A percentile compares a stretch with the other conserved stretches of the same genome.
Conservation (phyloP, 1,140 invertebrate species). For the Acromyrmex heyeri region DNA sequence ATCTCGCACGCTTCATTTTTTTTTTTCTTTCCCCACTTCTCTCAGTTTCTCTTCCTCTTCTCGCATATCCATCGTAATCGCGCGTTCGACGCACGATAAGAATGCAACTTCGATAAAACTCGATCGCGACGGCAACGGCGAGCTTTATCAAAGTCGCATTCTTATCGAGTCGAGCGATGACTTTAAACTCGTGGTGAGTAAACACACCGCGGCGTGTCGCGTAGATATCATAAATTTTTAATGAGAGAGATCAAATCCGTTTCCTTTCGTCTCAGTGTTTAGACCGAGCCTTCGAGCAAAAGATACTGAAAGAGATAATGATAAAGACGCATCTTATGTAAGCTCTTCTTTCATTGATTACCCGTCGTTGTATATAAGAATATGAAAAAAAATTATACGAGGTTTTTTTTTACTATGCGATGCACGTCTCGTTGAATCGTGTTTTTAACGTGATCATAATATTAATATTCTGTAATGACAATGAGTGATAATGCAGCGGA, state of each 20-base stretch:
- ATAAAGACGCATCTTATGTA: neutral
- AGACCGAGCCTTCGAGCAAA: neutral
- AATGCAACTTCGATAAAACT: constrained; percentile 16
- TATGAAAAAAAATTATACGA: neutral
- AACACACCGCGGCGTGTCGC: constrained; percentile 7
- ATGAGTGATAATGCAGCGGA: neutral
- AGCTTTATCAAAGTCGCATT: no score
- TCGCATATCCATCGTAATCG: neutral
- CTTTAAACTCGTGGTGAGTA: constrained; percentile 16
- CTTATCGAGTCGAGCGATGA: neutral
- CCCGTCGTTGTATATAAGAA: neutral
- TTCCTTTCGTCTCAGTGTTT: neutral
- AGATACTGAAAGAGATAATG: neutral
- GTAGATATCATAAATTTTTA: constrained; percentile 24
- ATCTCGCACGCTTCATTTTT: no score
- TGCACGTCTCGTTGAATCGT: neutral
- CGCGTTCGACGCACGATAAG: constrained; percentile 16
- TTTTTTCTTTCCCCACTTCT: neutral
- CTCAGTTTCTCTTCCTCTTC: neutral
- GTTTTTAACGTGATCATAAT: neutral
- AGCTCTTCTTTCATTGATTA: neutral
- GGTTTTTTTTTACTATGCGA: neutral
- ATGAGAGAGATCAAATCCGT: constrained; percentile 4
- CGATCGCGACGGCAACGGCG: neutral
- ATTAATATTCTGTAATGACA: neutral